These are phyloP conservation scores for Disparrhopalites patrizii DNA, from an alignment of 2,888 invertebrate genomes.

Conservation along the genomic window DNA sequence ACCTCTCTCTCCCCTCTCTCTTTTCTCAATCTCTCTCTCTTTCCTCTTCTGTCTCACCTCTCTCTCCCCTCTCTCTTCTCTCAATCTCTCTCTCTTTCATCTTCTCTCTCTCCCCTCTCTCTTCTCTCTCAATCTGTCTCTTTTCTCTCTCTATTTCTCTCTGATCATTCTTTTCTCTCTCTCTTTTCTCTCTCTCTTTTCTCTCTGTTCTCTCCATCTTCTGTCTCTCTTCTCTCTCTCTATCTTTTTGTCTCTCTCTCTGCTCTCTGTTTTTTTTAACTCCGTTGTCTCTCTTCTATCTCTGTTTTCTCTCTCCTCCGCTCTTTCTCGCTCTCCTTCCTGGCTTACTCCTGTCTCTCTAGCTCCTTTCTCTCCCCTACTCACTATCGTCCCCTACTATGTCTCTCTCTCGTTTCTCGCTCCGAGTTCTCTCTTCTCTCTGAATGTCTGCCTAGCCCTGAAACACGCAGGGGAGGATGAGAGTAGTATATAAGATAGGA, in stretches of 20 bases:
- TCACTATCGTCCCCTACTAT: not conserved
- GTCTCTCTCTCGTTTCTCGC: no score
- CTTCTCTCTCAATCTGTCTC: not conserved
- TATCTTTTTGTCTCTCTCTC: not conserved
- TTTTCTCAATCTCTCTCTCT: no score
- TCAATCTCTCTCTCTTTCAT: not conserved
- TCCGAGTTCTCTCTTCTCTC: not conserved
- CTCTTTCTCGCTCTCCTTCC: not conserved
- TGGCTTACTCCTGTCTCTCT: not conserved
- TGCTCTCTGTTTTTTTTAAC: not conserved
- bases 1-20: not conserved
- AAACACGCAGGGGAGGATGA: not conserved
- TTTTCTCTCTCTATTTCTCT: no score
- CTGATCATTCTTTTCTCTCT: no score
- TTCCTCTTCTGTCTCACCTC: not conserved
- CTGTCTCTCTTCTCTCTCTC: no score
- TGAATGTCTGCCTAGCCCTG: not conserved
- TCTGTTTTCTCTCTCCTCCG: not conserved
- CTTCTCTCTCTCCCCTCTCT: not conserved
- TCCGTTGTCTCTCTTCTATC: not conserved
- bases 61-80: not conserved
- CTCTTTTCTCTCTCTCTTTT: not conserved
- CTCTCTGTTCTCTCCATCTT: no score
- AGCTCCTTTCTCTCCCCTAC: not conserved
- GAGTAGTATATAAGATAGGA: not conserved